A percentile compares a stretch with the other conserved stretches of the same genome.
phyloP scores from a whole-genome alignment of 2,797 vertebrate genomes.

The Melanotaenia pygmaea region DNA sequence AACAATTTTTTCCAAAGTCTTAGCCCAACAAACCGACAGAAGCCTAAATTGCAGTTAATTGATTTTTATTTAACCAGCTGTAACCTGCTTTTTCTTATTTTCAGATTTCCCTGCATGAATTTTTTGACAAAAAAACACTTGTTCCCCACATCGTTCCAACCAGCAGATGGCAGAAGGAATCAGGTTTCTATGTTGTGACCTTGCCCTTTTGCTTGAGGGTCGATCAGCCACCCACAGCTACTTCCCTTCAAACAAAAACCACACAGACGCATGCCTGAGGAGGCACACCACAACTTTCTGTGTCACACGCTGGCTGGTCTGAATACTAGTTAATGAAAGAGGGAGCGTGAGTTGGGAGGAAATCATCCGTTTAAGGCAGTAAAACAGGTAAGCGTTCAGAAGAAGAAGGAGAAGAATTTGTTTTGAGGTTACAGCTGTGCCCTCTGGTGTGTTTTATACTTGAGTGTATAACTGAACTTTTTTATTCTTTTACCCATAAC shows the following conservation, averaged over 20 bases:
- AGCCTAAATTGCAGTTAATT: too few relatives aligned
- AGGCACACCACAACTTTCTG: not conserved
- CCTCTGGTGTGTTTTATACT: not conserved
- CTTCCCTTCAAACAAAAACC: constrained; percentile 27
- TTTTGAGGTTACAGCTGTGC: not conserved
- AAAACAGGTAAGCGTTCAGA: constrained; percentile 48
- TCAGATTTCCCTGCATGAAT: not conserved
- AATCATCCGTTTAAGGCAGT: constrained; percentile 4
- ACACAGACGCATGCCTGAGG: constrained; percentile 14
- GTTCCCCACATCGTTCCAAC: constrained; percentile 22
- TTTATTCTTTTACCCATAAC: not conserved
- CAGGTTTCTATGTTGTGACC: constrained; percentile 47
- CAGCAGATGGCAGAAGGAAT: constrained; percentile 68
- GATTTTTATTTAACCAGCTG: too few relatives aligned
- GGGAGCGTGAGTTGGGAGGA: constrained; percentile 5
- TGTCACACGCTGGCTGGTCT: not conserved
- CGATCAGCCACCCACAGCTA: constrained; percentile 15
- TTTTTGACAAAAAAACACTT: not conserved
- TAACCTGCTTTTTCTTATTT: not conserved
- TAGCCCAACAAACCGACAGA: too few relatives aligned
- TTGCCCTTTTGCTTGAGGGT: constrained; percentile 51
- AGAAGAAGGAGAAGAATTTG: constrained; percentile 7
- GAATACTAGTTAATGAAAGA: not conserved
- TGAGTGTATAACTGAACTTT: not conserved
- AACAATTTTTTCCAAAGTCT: too few relatives aligned